Percentiles rank a stretch among this genome's conserved stretches.
phyloP scores from a whole-genome alignment of 2,113 vertebrate species.

The Bubo scandiacus region DNA sequence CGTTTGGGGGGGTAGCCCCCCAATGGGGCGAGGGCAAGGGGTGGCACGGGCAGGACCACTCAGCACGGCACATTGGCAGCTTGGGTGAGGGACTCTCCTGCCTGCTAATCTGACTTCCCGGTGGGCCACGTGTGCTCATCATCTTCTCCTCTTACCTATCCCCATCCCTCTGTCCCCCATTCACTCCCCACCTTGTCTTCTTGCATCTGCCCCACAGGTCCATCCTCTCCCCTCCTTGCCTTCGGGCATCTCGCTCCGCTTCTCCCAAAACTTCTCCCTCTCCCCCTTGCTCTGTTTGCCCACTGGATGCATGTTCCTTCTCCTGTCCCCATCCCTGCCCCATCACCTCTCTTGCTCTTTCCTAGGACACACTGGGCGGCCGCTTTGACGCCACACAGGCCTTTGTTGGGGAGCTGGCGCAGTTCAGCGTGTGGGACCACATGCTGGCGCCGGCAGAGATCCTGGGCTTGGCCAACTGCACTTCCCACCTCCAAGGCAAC shows the following conservation, averaged over 20 bases:
- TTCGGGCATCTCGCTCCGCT: not conserved
- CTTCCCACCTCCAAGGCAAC: slow-evolving; percentile 82
- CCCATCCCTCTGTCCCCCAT: not conserved
- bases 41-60: fast-evolving
- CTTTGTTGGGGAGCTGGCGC: slow-evolving; percentile 90
- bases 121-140: fast-evolving
- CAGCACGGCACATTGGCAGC: not conserved
- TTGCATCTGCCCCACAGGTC: not conserved
- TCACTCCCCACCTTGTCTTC: not conserved
- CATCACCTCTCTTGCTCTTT: not conserved
- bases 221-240: not conserved
- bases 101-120: not conserved
- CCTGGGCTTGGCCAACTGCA: slow-evolving; percentile 87
- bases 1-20: no score
- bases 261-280: not conserved
- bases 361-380: slow-evolving; percentile 88
- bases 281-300: not conserved
- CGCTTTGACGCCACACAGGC: slow-evolving; percentile 95
- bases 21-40: fast-evolving
- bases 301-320: not conserved
- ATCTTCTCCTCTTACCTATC: not conserved
- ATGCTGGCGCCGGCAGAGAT: slow-evolving; percentile 85
- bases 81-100: not conserved
- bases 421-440: slow-evolving; percentile 94
- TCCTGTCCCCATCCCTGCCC: not conserved